A percentile compares a stretch with the other conserved stretches of the same genome.
Conservation (phyloP, 2,113 vertebrate species). For the Anolis sagrei region DNA sequence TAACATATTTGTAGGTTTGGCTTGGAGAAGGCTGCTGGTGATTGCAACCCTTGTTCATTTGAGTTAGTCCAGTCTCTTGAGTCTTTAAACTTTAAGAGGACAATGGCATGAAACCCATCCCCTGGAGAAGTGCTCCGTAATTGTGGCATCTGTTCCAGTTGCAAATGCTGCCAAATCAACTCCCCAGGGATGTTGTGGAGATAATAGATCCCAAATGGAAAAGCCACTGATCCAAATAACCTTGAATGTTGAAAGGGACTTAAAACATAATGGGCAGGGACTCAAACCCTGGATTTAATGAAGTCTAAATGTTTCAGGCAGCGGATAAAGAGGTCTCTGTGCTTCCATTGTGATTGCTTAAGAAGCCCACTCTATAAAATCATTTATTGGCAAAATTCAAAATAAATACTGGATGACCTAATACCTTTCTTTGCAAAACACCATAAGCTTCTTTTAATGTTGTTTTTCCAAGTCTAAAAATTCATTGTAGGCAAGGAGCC, state of each 20-base stretch:
- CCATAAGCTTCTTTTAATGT: background rate
- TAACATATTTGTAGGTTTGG: constrained; percentile 44
- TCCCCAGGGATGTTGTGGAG: constrained; percentile 27
- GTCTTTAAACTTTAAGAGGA: constrained; percentile 18
- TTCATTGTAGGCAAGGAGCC: background rate
- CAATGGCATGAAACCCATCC: constrained; percentile 2
- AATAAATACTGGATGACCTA: background rate
- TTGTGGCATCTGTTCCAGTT: constrained; percentile 39
- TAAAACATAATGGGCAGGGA: background rate
- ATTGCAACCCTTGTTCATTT: constrained; percentile 9
- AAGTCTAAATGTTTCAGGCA: constrained; percentile 3
- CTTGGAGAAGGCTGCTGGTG: constrained; percentile 30
- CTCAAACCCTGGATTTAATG: constrained; percentile 9
- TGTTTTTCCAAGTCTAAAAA: background rate
- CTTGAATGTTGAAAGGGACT: constrained; percentile 21
- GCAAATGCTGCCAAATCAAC: constrained; percentile 17
- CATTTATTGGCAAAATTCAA: background rate
- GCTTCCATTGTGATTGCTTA: constrained; percentile 27
- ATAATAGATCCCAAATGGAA: constrained; percentile 16
- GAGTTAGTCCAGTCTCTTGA: constrained; percentile 16
- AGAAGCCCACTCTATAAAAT: background rate
- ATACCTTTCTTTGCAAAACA: background rate
- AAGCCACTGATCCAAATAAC: constrained; percentile 19
- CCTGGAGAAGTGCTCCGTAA: constrained; percentile 24
- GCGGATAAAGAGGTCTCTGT: background rate